A percentile compares a stretch with the other conserved stretches of the same genome.
Conservation (phyloP, 2,888 invertebrate species). For the Apotomis betuletana region DNA sequence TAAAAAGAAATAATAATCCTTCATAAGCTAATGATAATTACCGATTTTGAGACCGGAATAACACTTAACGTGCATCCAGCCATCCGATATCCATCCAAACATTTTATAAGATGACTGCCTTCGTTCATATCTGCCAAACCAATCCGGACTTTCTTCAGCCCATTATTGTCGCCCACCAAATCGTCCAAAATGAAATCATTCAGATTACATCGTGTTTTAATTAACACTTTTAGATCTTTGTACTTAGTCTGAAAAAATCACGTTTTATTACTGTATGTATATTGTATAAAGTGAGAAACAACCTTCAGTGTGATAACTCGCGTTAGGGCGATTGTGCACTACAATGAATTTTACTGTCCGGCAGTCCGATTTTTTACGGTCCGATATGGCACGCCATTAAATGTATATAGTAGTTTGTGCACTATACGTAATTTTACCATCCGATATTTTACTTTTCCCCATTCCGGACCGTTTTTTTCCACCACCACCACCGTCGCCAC, state of each 20-base stretch:
- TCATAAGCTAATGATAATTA: slow-evolving; percentile 40
- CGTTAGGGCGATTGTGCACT: no score
- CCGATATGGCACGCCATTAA: no score
- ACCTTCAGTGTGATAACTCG: slow-evolving; percentile 1
- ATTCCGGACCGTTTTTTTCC: no score
- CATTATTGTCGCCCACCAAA: slow-evolving; percentile 60
- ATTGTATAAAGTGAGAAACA: not conserved
- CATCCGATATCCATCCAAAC: slow-evolving; percentile 65
- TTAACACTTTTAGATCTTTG: slow-evolving; percentile 65
- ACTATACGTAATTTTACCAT: no score
- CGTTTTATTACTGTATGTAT: not conserved
- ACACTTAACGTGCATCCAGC: slow-evolving; percentile 61
- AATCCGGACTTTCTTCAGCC: slow-evolving; percentile 67
- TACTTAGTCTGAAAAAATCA: slow-evolving; percentile 65
- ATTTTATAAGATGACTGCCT: slow-evolving; percentile 64
- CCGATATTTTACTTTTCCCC: no score
- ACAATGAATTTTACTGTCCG: no score
- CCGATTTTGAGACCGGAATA: slow-evolving; percentile 61
- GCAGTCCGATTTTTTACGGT: no score
- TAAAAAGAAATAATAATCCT: no score
- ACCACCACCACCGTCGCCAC: no score
- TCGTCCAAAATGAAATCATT: slow-evolving; percentile 71
- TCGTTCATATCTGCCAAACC: slow-evolving; percentile 67
- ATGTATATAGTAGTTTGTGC: no score
- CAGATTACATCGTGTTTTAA: slow-evolving; percentile 68